Percentiles rank a stretch among this genome's conserved stretches.
Evolutionary conservation across 2,113 vertebrate species (phyloP).

Genomic region (Melospiza georgiana): DNA sequence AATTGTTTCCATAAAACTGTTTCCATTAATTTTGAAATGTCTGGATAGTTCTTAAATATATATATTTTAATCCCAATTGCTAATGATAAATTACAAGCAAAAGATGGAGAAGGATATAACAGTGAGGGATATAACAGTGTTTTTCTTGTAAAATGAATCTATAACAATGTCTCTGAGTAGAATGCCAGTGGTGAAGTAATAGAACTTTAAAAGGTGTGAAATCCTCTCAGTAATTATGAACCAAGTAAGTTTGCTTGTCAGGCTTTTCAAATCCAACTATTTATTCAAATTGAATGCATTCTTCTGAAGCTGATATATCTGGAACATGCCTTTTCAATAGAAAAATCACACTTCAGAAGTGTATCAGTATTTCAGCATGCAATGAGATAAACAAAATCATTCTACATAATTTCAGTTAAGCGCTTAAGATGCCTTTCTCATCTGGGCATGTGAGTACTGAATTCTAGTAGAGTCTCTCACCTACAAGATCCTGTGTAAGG

Average conservation of each 20-base stretch:
- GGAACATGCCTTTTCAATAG: not conserved
- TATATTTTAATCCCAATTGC: not conserved
- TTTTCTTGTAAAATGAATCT: not conserved
- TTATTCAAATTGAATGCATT: not conserved
- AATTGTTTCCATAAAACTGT: fast-evolving
- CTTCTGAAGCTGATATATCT: not conserved
- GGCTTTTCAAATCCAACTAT: not conserved
- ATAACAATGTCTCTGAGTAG: not conserved
- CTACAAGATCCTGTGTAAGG: not conserved
- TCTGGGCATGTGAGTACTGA: not conserved
- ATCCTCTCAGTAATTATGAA: not conserved
- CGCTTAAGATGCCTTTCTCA: not conserved
- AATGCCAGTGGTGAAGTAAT: not conserved
- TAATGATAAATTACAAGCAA: not conserved
- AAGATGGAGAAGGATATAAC: not conserved
- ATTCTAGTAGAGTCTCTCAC: not conserved
- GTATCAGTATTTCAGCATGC: not conserved
- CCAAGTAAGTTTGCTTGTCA: not conserved
- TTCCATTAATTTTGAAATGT: not conserved
- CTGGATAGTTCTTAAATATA: not conserved
- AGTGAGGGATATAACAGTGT: not conserved
- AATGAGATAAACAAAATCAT: not conserved
- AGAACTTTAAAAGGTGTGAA: not conserved
- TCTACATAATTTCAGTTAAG: not conserved
- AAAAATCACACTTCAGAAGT: not conserved